Evolutionary conservation across 2,888 invertebrate species (phyloP).

Genomic region (Linnaemya tessellans): DNA sequence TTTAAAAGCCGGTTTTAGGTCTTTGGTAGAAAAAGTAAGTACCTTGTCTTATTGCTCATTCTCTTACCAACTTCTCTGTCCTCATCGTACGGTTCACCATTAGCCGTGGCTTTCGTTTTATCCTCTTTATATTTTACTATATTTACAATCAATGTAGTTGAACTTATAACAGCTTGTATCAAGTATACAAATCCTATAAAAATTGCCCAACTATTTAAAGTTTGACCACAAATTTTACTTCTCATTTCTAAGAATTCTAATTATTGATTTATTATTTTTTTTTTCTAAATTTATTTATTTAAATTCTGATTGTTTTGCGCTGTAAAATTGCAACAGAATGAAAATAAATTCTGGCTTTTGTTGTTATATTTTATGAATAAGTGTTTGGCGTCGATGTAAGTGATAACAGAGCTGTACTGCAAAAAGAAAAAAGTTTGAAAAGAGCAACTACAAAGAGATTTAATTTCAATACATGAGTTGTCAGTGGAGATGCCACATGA

Average conservation of each 20-base stretch:
- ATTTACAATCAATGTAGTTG: conserved; percentile 10
- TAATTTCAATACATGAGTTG: not conserved
- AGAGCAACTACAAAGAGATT: not conserved
- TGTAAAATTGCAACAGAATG: conserved; percentile 37
- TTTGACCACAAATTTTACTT: conserved; percentile 30
- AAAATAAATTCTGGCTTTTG: not conserved
- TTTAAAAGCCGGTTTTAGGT: no score
- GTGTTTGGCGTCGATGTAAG: not conserved
- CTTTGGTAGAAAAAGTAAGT: no score
- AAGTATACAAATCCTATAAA: conserved; percentile 49
- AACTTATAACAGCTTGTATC: conserved; percentile 23
- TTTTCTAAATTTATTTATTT: not conserved
- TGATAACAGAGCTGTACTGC: not conserved
- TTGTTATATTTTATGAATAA: conserved; percentile 12
- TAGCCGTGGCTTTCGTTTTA: not conserved
- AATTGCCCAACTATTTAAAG: conserved; percentile 14
- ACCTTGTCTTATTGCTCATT: not conserved
- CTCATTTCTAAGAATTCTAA: conserved; percentile 25
- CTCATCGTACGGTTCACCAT: conserved; percentile 27
- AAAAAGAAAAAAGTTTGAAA: not conserved
- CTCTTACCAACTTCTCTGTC: conserved; percentile 52
- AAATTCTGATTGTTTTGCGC: not conserved
- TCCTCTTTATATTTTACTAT: conserved; percentile 23
- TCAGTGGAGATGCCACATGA: not conserved
- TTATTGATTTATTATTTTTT: not conserved